phyloP scores from a whole-genome alignment of 2,888 invertebrate species.

The Anticlea derivata region DNA sequence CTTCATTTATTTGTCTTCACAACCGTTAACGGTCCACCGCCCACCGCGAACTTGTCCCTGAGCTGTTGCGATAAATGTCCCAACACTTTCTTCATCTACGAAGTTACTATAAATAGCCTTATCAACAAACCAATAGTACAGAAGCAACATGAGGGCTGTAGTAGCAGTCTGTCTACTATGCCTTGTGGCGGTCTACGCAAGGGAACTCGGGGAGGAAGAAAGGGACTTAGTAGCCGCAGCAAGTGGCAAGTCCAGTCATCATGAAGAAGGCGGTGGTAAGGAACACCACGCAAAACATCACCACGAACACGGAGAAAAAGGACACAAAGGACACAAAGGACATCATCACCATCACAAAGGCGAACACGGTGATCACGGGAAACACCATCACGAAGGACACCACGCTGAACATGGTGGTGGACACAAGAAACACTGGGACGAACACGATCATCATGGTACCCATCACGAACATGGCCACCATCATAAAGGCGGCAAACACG shows the following conservation, averaged over 20 bases:
- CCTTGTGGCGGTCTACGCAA: constrained; percentile 69
- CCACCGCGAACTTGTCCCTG: constrained; percentile 61
- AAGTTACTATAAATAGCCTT: constrained; percentile 71
- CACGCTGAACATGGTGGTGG: constrained; percentile 73
- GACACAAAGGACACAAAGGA: constrained; percentile 76
- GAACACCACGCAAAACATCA: constrained; percentile 74
- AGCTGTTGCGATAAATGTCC: constrained; percentile 62
- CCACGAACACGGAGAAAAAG: constrained; percentile 71
- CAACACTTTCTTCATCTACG: constrained; percentile 71
- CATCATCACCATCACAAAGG: constrained; percentile 78
- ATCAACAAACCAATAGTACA: constrained; percentile 48
- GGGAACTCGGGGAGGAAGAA: constrained; percentile 65
- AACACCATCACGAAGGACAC: constrained; percentile 72
- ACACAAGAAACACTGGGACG: constrained; percentile 75
- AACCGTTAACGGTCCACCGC: constrained; percentile 66
- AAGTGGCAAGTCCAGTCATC: constrained; percentile 63
- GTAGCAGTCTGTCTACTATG: constrained; percentile 65
- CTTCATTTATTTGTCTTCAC: constrained; percentile 47
- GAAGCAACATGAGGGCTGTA: constrained; percentile 71
- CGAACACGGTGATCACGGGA: constrained; percentile 71
- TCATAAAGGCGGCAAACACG: constrained; percentile 75
- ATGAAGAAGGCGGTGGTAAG: constrained; percentile 73
- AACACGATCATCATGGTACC: constrained; percentile 70
- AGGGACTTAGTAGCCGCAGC: constrained; percentile 74
- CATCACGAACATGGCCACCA: constrained; percentile 77